Conservation (phyloP, 2,797 vertebrate species). For the Rhinoraja longicauda region DNA sequence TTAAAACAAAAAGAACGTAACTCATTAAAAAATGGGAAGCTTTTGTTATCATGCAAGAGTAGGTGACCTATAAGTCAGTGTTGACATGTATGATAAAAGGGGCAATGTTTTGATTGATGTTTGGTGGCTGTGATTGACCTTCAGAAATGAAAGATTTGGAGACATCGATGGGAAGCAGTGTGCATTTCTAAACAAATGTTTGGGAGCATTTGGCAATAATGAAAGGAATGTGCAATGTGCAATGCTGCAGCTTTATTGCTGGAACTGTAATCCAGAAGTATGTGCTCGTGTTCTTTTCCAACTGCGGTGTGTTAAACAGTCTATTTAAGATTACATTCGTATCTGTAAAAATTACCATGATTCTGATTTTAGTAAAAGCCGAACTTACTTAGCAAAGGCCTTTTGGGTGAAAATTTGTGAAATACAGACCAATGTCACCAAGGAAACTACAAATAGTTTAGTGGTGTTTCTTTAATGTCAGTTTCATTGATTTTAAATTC, state of each 20-base stretch:
- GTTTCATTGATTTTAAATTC: background rate
- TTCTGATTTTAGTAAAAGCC: background rate
- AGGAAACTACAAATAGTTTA: background rate
- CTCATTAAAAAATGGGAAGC: background rate
- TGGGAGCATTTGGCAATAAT: constrained; percentile 10
- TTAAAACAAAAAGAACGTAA: background rate
- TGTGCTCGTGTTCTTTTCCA: too few relatives aligned
- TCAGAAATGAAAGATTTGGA: background rate
- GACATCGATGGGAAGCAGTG: constrained; percentile 2
- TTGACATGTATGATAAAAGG: constrained; percentile 12
- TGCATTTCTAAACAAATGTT: background rate
- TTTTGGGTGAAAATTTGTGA: background rate
- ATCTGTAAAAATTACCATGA: background rate
- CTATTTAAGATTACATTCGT: too few relatives aligned
- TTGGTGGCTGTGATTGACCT: background rate
- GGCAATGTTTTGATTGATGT: constrained; percentile 13
- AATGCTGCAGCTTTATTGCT: background rate
- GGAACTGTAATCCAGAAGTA: background rate
- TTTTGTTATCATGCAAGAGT: background rate
- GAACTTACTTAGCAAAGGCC: background rate
- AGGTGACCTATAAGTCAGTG: background rate
- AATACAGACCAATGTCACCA: background rate
- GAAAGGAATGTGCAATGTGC: background rate
- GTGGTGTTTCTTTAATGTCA: background rate
- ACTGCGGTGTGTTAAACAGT: too few relatives aligned